These are phyloP conservation scores for Halictus quadricinctus DNA, from an alignment of 2,888 invertebrate genomes.

Conservation along the genomic window DNA sequence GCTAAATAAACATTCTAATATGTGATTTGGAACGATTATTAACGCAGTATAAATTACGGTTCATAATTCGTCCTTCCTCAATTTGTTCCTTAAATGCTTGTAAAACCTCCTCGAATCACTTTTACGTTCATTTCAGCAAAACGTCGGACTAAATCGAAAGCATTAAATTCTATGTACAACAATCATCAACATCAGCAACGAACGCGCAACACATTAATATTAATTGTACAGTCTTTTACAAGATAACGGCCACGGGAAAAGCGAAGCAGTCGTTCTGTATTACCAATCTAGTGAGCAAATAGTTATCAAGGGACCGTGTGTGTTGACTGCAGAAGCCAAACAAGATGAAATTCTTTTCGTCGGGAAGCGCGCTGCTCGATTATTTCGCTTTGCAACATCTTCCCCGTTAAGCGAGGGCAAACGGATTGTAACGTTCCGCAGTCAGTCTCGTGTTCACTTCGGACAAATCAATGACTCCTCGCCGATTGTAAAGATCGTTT, in stretches of 20 bases:
- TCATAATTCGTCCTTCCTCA: not conserved
- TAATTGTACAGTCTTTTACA: not conserved
- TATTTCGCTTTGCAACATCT: not conserved
- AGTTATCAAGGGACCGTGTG: not conserved
- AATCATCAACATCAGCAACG: not conserved
- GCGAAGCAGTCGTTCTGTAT: not conserved
- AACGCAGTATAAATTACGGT: not conserved
- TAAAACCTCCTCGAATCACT: not conserved
- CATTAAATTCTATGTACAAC: not conserved
- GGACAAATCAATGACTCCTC: conserved; percentile 56
- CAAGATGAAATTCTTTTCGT: not conserved
- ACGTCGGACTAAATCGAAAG: not conserved
- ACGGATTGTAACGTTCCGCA: conserved; percentile 16
- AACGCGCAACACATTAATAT: not conserved
- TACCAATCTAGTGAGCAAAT: not conserved
- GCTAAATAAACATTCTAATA: too few relatives aligned
- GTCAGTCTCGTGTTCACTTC: conserved; percentile 39
- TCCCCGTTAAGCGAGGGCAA: not conserved
- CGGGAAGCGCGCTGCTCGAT: not conserved
- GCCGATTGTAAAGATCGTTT: conserved; percentile 39
- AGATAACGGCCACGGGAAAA: not conserved
- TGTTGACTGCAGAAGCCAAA: not conserved
- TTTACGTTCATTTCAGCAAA: not conserved
- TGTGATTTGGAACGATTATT: too few relatives aligned
- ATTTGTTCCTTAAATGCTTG: too few relatives aligned